These are phyloP conservation scores for Aricia artaxerxes DNA, from an alignment of 2,888 invertebrate genomes.

Conservation along the genomic window DNA sequence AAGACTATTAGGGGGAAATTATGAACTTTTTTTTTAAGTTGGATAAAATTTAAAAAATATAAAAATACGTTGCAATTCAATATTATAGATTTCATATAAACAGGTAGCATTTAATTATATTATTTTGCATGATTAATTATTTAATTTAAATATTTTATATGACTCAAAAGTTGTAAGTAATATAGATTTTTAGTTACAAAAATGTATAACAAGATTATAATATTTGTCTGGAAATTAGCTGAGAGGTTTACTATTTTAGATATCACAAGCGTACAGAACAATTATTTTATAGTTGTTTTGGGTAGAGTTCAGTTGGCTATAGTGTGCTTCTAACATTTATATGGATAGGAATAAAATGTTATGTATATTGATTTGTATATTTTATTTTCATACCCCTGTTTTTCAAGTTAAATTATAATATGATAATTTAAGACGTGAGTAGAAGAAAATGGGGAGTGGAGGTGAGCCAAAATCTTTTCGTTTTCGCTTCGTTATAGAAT, in stretches of 20 bases:
- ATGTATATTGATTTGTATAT: not conserved
- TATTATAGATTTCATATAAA: too few species aligned
- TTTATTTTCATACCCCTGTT: not conserved
- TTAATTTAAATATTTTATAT: too few species aligned
- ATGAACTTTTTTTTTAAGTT: too few species aligned
- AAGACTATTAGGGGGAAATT: too few species aligned
- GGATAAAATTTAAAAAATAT: too few species aligned
- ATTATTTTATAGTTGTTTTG: not conserved
- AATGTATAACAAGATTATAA: not conserved
- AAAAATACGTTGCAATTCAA: not conserved
- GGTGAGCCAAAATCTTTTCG: too few species aligned
- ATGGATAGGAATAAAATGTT: slow-evolving; percentile 4
- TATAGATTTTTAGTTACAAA: not conserved
- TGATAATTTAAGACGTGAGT: too few species aligned
- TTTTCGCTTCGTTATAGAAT: too few species aligned
- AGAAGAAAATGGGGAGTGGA: too few species aligned
- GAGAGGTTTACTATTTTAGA: not conserved
- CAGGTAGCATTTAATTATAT: not conserved
- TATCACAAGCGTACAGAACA: not conserved
- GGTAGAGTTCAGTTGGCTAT: not conserved
- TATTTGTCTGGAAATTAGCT: not conserved
- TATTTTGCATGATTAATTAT: not conserved
- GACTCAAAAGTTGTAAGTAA: not conserved
- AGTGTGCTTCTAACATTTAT: slow-evolving; percentile 11
- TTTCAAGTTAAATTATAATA: too few species aligned